Conservation (phyloP, 2,113 vertebrate genomes). For the Zosterops hypoxanthus region DNA sequence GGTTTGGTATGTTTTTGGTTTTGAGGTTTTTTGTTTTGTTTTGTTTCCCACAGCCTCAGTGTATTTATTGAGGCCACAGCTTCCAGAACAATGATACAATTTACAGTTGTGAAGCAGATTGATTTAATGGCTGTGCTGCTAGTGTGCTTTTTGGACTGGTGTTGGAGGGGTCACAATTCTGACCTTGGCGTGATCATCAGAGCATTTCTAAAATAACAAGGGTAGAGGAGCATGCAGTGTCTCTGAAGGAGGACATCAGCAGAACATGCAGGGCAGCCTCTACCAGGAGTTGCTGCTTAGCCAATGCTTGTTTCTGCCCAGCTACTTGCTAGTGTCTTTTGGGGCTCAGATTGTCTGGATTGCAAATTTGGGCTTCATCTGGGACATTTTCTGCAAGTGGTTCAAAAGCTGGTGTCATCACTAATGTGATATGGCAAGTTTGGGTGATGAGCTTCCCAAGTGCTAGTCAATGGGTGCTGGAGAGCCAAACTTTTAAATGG, state of each 20-base stretch:
- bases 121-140: background rate
- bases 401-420: background rate
- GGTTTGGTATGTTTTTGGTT: background rate
- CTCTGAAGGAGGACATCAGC: background rate
- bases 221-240: background rate
- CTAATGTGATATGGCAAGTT: accelerated
- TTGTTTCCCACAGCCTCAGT: background rate
- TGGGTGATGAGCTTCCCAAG: background rate
- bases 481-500: background rate
- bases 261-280: background rate
- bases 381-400: background rate
- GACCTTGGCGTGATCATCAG: background rate
- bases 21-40: background rate
- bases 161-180: background rate
- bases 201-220: background rate
- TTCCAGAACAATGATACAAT: background rate
- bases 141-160: background rate
- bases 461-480: background rate
- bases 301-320: background rate
- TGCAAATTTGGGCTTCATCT: background rate
- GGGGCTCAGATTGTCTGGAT: background rate
- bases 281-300: background rate
- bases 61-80: background rate
- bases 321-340: background rate
- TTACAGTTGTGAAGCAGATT: background rate